Percentiles rank a stretch among this genome's conserved stretches.
These are phyloP conservation scores for Sitta carolinensis DNA, from an alignment of 2,797 vertebrate genomes.

Conservation along the genomic window DNA sequence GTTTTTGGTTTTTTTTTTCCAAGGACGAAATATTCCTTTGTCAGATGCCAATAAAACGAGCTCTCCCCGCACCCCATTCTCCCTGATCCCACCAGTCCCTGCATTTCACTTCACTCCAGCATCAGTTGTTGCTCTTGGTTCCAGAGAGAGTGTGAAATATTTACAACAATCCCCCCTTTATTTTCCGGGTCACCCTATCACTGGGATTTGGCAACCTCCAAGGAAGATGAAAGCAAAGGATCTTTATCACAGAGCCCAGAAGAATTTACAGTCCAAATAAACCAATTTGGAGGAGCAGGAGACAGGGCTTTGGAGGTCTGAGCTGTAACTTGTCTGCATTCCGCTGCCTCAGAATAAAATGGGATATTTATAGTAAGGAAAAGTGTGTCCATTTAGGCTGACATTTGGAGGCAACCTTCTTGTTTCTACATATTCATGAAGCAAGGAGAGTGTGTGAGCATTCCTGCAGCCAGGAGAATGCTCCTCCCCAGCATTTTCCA, in stretches of 20 bases:
- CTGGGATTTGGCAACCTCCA: conserved; percentile 3
- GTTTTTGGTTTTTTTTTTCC: background rate
- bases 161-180: conserved; percentile 25
- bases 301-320: conserved; percentile 5
- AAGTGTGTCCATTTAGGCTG: conserved; percentile 39
- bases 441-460: background rate
- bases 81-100: background rate
- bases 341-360: conserved; percentile 29
- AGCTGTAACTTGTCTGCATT: conserved; percentile 36
- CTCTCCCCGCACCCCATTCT: background rate
- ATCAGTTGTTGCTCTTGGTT: background rate
- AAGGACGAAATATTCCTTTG: background rate
- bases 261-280: conserved; percentile 59
- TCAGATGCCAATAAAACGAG: background rate
- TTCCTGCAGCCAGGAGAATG: background rate
- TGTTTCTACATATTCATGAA: conserved; percentile 69
- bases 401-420: conserved; percentile 39
- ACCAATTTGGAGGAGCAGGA: conserved; percentile 20
- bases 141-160: conserved; percentile 26
- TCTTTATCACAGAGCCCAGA: conserved; percentile 20
- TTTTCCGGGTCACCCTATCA: conserved; percentile 10
- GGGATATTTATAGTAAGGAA: conserved; percentile 43
- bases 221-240: conserved; percentile 30
- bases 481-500: background rate
- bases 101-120: background rate